phyloP scores from a whole-genome alignment of 2,797 vertebrate species.

The Chloroceryle amazona region DNA sequence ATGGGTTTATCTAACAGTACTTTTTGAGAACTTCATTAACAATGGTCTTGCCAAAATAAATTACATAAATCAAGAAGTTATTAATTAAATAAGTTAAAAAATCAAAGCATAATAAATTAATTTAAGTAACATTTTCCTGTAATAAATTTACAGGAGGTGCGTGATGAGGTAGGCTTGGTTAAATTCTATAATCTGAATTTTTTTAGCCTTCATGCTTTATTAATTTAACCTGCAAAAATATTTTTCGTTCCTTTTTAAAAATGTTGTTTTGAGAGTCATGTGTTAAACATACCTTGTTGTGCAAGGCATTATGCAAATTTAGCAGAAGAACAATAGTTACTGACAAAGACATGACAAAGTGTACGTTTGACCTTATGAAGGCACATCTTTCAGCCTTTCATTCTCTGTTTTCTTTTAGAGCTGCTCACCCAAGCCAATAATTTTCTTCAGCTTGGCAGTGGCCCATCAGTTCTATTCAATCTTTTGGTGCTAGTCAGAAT shows the following conservation, averaged over 20 bases:
- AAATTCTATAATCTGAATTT: background rate
- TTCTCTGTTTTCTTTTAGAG: background rate
- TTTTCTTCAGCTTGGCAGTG: background rate
- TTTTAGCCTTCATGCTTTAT: background rate
- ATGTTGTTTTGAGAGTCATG: background rate
- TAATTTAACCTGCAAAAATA: background rate
- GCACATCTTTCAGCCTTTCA: background rate
- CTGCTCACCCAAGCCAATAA: background rate
- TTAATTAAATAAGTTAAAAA: conserved; percentile 2
- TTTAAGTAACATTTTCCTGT: conserved; percentile 11
- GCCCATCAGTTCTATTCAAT: background rate
- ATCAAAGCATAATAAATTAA: conserved; percentile 12
- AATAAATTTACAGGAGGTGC: background rate
- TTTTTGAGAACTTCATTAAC: conserved; percentile 55
- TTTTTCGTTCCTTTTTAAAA: background rate
- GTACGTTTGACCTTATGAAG: background rate
- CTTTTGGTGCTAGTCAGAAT: background rate
- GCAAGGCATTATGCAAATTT: background rate
- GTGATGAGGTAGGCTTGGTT: background rate
- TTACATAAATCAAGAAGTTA: conserved; percentile 5
- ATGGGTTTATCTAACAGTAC: conserved; percentile 18
- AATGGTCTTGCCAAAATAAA: conserved; percentile 45
- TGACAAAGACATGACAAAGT: background rate
- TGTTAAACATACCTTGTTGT: background rate
- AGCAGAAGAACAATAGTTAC: background rate